A percentile compares a stretch with the other conserved stretches of the same genome.
These are phyloP conservation scores for Athalia rosae DNA, from an alignment of 2,888 invertebrate genomes.

Conservation along the genomic window DNA sequence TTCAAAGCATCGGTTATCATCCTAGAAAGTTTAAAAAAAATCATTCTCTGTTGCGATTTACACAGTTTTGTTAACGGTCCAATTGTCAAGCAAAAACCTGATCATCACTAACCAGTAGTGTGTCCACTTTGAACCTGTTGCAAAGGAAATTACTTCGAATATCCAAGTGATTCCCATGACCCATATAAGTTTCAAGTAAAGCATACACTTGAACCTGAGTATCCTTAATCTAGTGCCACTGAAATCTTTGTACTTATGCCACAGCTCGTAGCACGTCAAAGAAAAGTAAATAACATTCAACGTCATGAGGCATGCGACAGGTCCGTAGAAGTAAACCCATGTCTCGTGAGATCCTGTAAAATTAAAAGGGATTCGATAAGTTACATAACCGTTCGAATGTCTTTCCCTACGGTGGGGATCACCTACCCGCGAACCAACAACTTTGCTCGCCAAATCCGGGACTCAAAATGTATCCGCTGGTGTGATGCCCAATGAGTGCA, in stretches of 20 bases:
- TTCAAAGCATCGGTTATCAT: constrained; percentile 71
- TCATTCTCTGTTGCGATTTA: not conserved
- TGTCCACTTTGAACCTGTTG: constrained; percentile 50
- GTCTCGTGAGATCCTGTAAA: constrained; percentile 76
- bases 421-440: constrained; percentile 82
- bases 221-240: constrained; percentile 75
- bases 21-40: constrained; percentile 61
- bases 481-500: constrained; percentile 76
- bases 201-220: constrained; percentile 75
- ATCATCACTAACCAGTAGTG: constrained; percentile 65
- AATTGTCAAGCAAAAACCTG: not conserved
- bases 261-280: constrained; percentile 77
- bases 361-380: not conserved
- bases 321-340: constrained; percentile 82
- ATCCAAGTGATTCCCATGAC: constrained; percentile 85
- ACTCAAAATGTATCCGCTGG: constrained; percentile 75
- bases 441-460: constrained; percentile 77
- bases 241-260: constrained; percentile 76
- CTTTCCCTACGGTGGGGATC: not conserved
- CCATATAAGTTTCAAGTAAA: constrained; percentile 80
- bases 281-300: constrained; percentile 78
- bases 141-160: constrained; percentile 78
- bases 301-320: constrained; percentile 77
- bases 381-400: no score
- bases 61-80: not conserved